Evolutionary conservation across 2,113 vertebrate genomes (phyloP).

Genomic region (Apeltes quadracus): DNA sequence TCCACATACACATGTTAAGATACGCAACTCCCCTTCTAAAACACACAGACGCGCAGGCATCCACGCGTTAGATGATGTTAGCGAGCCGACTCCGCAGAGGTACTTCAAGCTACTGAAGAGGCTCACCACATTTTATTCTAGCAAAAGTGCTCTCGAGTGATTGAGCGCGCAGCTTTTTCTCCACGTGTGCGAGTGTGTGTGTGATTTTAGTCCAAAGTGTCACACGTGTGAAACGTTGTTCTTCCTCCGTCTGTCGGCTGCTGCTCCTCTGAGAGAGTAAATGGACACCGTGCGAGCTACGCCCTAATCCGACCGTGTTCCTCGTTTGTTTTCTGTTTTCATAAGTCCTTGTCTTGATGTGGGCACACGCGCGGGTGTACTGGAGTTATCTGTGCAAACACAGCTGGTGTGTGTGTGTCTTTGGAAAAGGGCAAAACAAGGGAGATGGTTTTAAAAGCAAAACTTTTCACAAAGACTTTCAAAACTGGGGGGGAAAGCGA

Average conservation of each 20-base stretch:
- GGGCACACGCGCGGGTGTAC: conserved; percentile 5
- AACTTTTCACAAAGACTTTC: conserved; percentile 27
- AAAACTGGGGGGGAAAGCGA: conserved; percentile 27
- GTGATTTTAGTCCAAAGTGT: background rate
- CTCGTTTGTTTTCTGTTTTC: conserved; percentile 34
- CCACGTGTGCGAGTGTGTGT: background rate
- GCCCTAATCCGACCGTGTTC: conserved; percentile 8
- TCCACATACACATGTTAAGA: background rate
- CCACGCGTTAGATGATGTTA: background rate
- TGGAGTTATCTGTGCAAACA: conserved; percentile 52
- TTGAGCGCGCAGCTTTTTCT: background rate
- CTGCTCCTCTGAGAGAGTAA: conserved; percentile 60
- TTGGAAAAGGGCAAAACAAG: conserved; percentile 26
- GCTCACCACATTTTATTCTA: background rate
- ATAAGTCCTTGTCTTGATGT: conserved; percentile 39
- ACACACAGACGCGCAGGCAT: background rate
- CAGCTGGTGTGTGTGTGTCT: conserved; percentile 24
- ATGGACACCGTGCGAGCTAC: conserved; percentile 32
- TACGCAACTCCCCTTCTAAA: background rate
- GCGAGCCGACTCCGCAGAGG: background rate
- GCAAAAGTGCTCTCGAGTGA: background rate
- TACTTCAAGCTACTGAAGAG: conserved; percentile 9
- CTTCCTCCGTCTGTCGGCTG: conserved; percentile 54
- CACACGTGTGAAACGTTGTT: background rate
- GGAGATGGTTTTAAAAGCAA: conserved; percentile 42